A percentile compares a stretch with the other conserved stretches of the same genome.
Evolutionary conservation across 1,140 invertebrate genomes (phyloP).

Genomic region (Apolygus lucorum): DNA sequence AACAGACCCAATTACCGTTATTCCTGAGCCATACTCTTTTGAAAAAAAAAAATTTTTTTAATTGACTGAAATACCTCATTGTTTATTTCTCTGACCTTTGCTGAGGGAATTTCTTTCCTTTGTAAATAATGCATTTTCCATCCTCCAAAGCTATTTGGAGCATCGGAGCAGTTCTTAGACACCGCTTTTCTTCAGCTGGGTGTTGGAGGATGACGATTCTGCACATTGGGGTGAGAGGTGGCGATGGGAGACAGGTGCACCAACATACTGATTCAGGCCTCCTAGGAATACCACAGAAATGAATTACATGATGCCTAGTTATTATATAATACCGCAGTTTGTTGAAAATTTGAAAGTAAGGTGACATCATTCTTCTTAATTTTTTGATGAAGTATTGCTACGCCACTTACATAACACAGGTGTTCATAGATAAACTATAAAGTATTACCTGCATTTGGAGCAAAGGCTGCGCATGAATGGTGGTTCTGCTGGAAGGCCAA

Average conservation of each 20-base stretch:
- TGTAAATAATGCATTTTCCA: constrained; percentile 66
- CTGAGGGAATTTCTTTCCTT: constrained; percentile 74
- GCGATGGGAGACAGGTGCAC: constrained; percentile 68
- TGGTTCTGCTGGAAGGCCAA: constrained; percentile 61
- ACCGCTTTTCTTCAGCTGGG: constrained; percentile 84
- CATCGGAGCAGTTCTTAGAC: constrained; percentile 82
- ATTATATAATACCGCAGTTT: neutral
- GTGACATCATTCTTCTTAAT: constrained; percentile 2
- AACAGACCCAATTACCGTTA: no score
- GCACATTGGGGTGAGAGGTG: constrained; percentile 55
- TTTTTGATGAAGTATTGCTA: neutral
- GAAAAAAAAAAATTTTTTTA: no score
- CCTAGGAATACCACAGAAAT: constrained; percentile 43
- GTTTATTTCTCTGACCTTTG: constrained; percentile 41
- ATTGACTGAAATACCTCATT: no score
- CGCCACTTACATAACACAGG: neutral
- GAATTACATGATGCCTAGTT: neutral
- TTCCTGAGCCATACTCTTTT: no score
- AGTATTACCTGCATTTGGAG: constrained; percentile 53
- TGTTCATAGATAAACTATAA: neutral
- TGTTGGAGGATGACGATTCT: constrained; percentile 79
- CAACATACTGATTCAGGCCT: constrained; percentile 80
- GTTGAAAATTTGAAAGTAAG: constrained; percentile 1
- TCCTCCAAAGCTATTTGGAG: constrained; percentile 60
- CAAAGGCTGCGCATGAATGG: constrained; percentile 59